Percentiles rank a stretch among this genome's conserved stretches.
These are phyloP conservation scores for Meleagris gallopavo DNA, from an alignment of 2,113 vertebrate genomes.

Conservation along the genomic window DNA sequence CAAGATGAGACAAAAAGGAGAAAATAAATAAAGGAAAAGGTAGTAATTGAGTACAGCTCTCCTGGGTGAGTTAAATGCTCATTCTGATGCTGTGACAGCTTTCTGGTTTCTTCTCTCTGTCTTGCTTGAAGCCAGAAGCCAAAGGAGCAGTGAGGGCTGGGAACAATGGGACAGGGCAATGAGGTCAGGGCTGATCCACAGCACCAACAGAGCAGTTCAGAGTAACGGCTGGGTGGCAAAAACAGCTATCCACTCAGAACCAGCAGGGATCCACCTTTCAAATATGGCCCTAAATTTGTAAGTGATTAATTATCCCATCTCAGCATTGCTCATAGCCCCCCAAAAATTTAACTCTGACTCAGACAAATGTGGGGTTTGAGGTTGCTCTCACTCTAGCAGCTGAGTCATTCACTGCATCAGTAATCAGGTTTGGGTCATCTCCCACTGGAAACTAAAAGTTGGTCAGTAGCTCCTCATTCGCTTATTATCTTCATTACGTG, in stretches of 20 bases:
- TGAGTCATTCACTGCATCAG: accelerated
- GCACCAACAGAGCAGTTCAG: neutral
- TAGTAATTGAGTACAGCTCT: neutral
- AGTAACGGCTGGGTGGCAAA: neutral
- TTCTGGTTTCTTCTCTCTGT: neutral
- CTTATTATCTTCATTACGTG: constrained; percentile 44
- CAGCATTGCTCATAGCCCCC: neutral
- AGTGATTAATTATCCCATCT: constrained; percentile 3
- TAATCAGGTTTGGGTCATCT: neutral
- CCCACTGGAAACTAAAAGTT: neutral
- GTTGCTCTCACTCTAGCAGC: neutral
- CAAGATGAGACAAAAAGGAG: neutral
- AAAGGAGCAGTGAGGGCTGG: neutral
- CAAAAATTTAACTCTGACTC: neutral
- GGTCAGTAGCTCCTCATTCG: neutral
- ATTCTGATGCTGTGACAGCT: neutral
- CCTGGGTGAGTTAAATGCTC: neutral
- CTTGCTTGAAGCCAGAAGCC: neutral
- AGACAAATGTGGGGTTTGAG: neutral
- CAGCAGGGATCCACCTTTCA: neutral
- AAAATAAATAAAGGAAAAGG: neutral
- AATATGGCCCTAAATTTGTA: neutral
- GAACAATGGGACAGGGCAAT: accelerated
- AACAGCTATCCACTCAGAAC: neutral
- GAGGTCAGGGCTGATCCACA: neutral